phyloP scores from a whole-genome alignment of 1,140 invertebrate genomes.

The Brachionus asplanchnoidis region DNA sequence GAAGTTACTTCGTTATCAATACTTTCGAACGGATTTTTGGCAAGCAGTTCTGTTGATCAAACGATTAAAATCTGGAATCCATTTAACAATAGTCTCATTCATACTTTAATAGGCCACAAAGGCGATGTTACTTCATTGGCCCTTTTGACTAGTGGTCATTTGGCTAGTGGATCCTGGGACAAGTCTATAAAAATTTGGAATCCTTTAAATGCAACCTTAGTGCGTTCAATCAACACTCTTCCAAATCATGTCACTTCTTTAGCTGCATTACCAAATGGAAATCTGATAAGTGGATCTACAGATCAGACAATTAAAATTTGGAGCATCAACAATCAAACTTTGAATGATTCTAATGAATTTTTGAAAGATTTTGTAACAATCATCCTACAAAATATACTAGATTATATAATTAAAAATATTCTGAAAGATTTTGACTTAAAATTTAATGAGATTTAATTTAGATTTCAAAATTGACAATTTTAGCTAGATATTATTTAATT shows the following conservation, averaged over 20 bases:
- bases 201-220: conserved; percentile 25
- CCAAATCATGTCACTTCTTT: not conserved
- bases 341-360: not conserved
- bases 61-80: not conserved
- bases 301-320: not conserved
- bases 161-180: conserved; percentile 98
- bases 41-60: not conserved
- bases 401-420: not conserved
- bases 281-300: not conserved
- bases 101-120: not conserved
- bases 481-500: too few relatives aligned
- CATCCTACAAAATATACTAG: not conserved
- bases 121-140: conserved; percentile 43
- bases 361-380: not conserved
- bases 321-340: not conserved
- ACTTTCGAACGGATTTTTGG: not conserved
- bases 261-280: not conserved
- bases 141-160: too few relatives aligned
- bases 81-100: not conserved
- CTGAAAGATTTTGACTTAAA: not conserved
- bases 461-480: too few relatives aligned
- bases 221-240: not conserved
- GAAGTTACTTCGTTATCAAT: not conserved
- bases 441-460: not conserved
- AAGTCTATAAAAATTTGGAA: conserved; percentile 99